Evolutionary conservation across 2,888 invertebrate species (phyloP).

Genomic region (Ichneumoninae sp.): DNA sequence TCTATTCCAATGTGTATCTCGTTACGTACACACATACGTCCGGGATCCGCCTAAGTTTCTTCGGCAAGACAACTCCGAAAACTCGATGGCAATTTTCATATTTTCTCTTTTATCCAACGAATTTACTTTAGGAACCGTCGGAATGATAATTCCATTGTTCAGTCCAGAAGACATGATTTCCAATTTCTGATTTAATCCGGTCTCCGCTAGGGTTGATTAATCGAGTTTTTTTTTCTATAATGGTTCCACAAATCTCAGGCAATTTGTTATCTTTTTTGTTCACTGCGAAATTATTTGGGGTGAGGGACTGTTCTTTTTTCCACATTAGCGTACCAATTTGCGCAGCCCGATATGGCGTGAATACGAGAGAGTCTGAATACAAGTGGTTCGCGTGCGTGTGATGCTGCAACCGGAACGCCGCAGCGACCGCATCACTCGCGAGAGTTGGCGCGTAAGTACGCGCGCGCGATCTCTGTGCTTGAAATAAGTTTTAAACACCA

Average conservation of each 20-base stretch:
- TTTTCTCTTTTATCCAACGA: constrained; percentile 12
- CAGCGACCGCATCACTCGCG: constrained; percentile 53
- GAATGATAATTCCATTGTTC: not conserved
- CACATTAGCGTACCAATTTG: constrained; percentile 67
- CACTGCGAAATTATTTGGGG: too few species aligned
- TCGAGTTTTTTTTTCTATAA: not conserved
- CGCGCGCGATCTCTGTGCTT: constrained; percentile 70
- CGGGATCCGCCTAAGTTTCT: not conserved
- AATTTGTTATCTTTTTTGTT: too few species aligned
- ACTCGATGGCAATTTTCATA: constrained; percentile 21
- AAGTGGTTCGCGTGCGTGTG: constrained; percentile 60
- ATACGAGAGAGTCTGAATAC: constrained; percentile 22
- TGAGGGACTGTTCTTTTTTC: too few species aligned
- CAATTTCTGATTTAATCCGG: constrained; percentile 5
- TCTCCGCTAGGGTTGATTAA: constrained; percentile 18
- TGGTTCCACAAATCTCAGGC: too few species aligned
- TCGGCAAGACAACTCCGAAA: constrained; percentile 15
- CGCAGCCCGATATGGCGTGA: constrained; percentile 63
- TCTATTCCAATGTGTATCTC: not conserved
- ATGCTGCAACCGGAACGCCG: constrained; percentile 51
- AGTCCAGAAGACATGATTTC: not conserved
- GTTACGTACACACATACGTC: not conserved
- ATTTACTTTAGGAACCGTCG: not conserved
- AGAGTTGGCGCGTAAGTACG: constrained; percentile 41
- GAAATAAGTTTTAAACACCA: constrained; percentile 77